Conservation (phyloP, 2,888 invertebrate genomes). For the Agrochola lota region DNA sequence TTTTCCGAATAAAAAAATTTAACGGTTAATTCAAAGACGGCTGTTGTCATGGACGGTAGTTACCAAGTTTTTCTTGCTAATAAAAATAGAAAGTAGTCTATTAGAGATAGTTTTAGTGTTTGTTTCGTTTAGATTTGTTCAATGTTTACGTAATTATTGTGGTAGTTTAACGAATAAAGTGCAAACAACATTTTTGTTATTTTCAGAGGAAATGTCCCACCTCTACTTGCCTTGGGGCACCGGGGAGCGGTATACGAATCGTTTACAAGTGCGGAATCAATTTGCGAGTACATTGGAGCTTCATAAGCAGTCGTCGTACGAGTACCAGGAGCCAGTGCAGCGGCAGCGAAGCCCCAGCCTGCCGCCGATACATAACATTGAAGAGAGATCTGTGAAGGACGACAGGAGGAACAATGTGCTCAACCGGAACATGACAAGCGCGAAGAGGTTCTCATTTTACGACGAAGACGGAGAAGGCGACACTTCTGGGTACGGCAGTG, state of each 20-base stretch:
- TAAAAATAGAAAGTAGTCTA: constrained; percentile 63
- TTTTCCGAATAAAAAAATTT: constrained; percentile 70
- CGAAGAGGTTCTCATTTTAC: constrained; percentile 87
- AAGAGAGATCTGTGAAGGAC: constrained; percentile 79
- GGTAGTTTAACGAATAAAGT: constrained; percentile 24
- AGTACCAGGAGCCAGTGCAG: constrained; percentile 85
- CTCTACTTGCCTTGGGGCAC: constrained; percentile 95
- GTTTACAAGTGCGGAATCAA: constrained; percentile 86
- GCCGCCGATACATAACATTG: constrained; percentile 91
- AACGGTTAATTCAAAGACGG: constrained; percentile 80
- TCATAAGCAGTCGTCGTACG: constrained; percentile 85
- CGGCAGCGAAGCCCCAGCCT: constrained; percentile 92
- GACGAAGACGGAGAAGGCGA: constrained; percentile 92
- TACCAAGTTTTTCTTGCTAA: constrained; percentile 60
- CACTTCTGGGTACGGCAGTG: constrained; percentile 96
- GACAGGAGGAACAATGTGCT: constrained; percentile 78
- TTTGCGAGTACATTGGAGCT: constrained; percentile 88
- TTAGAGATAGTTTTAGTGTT: constrained; percentile 38
- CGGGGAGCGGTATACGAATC: constrained; percentile 86
- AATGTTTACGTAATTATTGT: constrained; percentile 46
- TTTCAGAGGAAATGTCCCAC: constrained; percentile 95
- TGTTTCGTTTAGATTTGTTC: constrained; percentile 34
- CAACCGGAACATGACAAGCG: constrained; percentile 84
- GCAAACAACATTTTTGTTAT: constrained; percentile 58
- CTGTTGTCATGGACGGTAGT: constrained; percentile 83